Evolutionary conservation across 2,797 vertebrate genomes (phyloP).

Genomic region (Erethizon dorsatum): DNA sequence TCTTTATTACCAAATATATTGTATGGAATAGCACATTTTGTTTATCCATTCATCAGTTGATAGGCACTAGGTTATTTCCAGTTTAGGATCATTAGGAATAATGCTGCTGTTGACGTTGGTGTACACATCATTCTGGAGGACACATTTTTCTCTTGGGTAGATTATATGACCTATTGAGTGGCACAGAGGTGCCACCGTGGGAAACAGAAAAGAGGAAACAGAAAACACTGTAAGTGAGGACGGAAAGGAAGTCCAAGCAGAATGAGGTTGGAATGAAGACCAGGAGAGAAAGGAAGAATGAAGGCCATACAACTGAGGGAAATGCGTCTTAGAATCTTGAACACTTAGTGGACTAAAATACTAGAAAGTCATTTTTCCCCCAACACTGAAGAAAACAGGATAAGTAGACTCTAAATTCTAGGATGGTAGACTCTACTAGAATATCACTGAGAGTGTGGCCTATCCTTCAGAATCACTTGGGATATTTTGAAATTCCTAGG

Average conservation of each 20-base stretch:
- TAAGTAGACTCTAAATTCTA: conserved; percentile 19
- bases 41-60: background rate
- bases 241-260: background rate
- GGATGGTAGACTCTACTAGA: background rate
- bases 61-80: conserved; percentile 14
- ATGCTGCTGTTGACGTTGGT: background rate
- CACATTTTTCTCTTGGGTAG: background rate
- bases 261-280: background rate
- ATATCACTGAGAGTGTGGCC: background rate
- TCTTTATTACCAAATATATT: conserved; percentile 18
- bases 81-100: conserved; percentile 24
- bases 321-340: background rate
- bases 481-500: background rate
- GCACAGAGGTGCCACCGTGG: background rate
- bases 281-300: background rate
- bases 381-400: background rate
- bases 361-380: background rate
- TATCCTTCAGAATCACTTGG: background rate
- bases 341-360: background rate
- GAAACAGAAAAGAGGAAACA: background rate
- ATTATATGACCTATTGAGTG: background rate
- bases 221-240: background rate
- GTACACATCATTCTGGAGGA: background rate
- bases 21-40: background rate
- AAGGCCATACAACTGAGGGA: background rate